phyloP scores from a whole-genome alignment of 1,140 invertebrate genomes.

The Scaptomyza graminum region DNA sequence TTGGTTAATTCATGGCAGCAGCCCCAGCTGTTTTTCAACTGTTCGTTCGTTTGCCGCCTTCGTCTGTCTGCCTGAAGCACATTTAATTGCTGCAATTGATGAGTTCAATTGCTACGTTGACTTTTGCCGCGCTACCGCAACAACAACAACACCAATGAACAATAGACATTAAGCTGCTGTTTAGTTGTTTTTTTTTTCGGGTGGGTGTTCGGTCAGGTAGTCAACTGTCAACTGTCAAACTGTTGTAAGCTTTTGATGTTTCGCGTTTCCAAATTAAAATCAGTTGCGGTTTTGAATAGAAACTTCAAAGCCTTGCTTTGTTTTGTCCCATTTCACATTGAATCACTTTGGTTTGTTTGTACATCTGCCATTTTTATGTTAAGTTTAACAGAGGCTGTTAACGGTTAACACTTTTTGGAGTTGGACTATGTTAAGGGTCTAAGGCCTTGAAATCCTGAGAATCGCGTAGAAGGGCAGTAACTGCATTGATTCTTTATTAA shows the following conservation, averaged over 20 bases:
- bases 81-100: constrained; percentile 81
- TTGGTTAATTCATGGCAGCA: constrained; percentile 67
- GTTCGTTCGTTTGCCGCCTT: background rate
- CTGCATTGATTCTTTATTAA: too few species aligned
- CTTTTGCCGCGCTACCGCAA: constrained; percentile 51
- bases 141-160: constrained; percentile 17
- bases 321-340: too few species aligned
- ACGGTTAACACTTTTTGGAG: too few species aligned
- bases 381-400: too few species aligned
- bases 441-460: too few species aligned
- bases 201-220: constrained; percentile 42
- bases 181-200: background rate
- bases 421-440: too few species aligned
- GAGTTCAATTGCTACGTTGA: constrained; percentile 75
- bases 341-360: too few species aligned
- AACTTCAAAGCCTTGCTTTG: too few species aligned
- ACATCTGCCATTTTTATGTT: background rate
- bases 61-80: constrained; percentile 57
- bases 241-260: background rate
- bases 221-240: constrained; percentile 14
- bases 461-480: too few species aligned
- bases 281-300: background rate
- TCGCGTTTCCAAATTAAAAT: constrained; percentile 11
- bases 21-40: constrained; percentile 27
- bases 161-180: constrained; percentile 17